Evolutionary conservation across 2,888 invertebrate genomes (phyloP).

Genomic region (Malachius bipustulatus): DNA sequence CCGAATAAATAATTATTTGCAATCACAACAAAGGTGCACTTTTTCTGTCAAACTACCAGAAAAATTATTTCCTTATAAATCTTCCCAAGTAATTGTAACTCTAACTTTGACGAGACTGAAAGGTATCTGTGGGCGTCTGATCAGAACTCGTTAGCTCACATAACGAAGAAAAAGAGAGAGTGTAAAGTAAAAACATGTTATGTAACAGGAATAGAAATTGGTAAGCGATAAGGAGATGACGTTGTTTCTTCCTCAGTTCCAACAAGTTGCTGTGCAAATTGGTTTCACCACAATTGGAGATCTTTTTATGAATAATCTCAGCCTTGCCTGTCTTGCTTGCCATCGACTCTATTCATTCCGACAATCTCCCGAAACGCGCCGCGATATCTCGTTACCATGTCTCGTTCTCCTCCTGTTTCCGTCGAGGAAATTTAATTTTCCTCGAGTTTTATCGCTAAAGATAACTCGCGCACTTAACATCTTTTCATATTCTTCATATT

Average conservation of each 20-base stretch:
- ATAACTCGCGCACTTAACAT: constrained; percentile 15
- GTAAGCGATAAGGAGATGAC: background rate
- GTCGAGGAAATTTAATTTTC: constrained; percentile 22
- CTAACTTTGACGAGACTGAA: no score
- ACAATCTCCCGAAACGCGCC: background rate
- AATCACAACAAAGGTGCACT: no score
- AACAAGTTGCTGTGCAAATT: constrained; percentile 3
- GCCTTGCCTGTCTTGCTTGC: background rate
- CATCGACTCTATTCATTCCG: background rate
- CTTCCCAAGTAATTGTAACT: no score
- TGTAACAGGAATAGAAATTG: no score
- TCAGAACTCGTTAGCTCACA: no score
- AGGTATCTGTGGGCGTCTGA: no score
- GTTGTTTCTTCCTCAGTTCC: no score
- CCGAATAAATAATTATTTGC: no score
- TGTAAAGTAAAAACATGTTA: no score
- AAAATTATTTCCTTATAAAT: no score
- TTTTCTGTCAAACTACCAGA: no score
- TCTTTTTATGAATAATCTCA: background rate
- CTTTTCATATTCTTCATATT: background rate
- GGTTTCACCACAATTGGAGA: background rate
- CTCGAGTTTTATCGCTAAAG: constrained; percentile 17
- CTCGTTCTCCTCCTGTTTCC: constrained; percentile 17
- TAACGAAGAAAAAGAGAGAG: no score
- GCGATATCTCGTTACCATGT: constrained; percentile 13